Percentiles rank a stretch among this genome's conserved stretches.
Evolutionary conservation across 1,140 invertebrate genomes (phyloP).

Genomic region (Lepidotrigona ventralis): DNA sequence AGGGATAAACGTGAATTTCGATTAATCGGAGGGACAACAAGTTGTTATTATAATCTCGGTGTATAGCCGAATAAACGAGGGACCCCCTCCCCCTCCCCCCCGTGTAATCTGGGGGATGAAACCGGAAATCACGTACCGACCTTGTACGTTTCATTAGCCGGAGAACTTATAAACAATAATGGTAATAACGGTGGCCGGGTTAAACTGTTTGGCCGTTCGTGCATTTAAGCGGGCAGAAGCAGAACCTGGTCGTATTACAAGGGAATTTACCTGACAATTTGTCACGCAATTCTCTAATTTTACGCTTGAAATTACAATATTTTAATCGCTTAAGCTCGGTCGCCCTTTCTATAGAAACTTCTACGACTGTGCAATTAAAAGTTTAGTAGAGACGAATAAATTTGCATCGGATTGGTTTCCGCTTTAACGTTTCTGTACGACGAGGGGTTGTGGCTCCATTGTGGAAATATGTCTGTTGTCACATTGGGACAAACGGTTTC

Average conservation of each 20-base stretch:
- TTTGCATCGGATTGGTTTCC: not conserved
- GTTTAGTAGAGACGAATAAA: not conserved
- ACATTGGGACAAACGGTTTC: too few species aligned
- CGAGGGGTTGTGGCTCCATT: too few species aligned
- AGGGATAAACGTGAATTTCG: slow-evolving; percentile 64
- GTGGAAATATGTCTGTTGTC: too few species aligned
- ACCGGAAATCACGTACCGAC: slow-evolving; percentile 33
- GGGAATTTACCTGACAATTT: slow-evolving; percentile 7
- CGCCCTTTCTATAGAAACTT: not conserved
- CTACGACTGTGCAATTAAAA: not conserved
- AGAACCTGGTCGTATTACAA: not conserved
- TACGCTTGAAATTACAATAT: not conserved
- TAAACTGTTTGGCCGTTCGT: slow-evolving; percentile 10
- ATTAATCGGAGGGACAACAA: slow-evolving; percentile 65
- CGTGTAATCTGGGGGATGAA: slow-evolving; percentile 36
- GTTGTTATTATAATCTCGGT: slow-evolving; percentile 61
- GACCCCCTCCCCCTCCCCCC: not conserved
- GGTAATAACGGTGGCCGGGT: slow-evolving; percentile 3
- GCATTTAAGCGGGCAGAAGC: not conserved
- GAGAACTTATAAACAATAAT: slow-evolving; percentile 46
- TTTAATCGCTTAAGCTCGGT: not conserved
- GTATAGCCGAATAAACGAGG: slow-evolving; percentile 47
- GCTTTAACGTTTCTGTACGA: too few species aligned
- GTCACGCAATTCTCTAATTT: slow-evolving; percentile 6
- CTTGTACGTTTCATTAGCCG: slow-evolving; percentile 37